Conservation (phyloP, 2,888 invertebrate genomes). For the Netelia melanura region DNA sequence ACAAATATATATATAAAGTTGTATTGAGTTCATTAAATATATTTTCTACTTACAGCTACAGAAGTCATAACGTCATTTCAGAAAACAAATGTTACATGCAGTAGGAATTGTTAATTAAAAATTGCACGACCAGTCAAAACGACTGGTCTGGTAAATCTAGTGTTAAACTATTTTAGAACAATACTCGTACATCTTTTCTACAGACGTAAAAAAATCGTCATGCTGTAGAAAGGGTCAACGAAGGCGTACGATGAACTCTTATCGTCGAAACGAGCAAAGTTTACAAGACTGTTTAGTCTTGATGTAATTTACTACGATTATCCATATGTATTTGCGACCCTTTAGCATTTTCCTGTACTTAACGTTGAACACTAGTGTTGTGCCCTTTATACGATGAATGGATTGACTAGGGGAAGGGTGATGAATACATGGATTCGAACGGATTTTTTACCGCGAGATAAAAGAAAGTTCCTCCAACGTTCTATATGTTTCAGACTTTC, state of each 20-base stretch:
- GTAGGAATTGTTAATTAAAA: too few species aligned
- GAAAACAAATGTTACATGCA: too few species aligned
- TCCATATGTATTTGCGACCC: background rate
- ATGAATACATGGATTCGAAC: conserved; percentile 9
- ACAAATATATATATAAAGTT: too few species aligned
- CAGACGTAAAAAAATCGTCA: too few species aligned
- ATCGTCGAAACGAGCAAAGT: background rate
- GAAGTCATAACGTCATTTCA: too few species aligned
- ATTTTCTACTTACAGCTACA: too few species aligned
- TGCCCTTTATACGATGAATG: background rate
- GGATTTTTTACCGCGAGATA: background rate
- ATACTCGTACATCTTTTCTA: too few species aligned
- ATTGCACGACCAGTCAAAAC: too few species aligned
- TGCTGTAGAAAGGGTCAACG: background rate
- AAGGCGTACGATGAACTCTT: background rate
- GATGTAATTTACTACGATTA: conserved; percentile 1
- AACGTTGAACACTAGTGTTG: background rate
- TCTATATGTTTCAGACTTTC: background rate
- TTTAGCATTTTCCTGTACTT: background rate
- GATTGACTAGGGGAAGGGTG: background rate
- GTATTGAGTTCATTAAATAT: too few species aligned
- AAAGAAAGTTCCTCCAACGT: background rate
- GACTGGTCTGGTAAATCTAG: too few species aligned
- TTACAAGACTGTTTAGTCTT: background rate
- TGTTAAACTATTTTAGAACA: too few species aligned